Evolutionary conservation across 92 coral and sea anemone species (phyloP).

Genomic region (Parazoanthus darwini): DNA sequence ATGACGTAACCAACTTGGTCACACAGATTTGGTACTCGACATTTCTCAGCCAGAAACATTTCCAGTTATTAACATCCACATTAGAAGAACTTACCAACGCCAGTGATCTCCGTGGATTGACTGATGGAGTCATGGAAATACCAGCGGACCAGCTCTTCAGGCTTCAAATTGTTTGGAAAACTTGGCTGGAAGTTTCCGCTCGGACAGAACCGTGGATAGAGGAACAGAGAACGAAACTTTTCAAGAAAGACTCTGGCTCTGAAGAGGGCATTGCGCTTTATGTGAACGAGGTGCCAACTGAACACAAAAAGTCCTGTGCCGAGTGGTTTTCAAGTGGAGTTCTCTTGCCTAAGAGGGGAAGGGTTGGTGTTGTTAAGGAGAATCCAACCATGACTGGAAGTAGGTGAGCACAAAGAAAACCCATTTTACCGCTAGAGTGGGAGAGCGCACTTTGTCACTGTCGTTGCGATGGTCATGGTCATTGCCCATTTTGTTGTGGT

Average conservation of each 20-base stretch:
- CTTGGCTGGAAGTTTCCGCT: too few species aligned
- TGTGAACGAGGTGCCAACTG: constrained; percentile 11
- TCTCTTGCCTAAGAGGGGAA: not conserved
- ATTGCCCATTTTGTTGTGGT: too few species aligned
- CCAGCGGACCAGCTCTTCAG: not conserved
- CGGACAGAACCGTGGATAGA: too few species aligned
- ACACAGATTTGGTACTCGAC: constrained; percentile 64
- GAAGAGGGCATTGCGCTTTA: constrained; percentile 2
- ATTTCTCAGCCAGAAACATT: too few species aligned
- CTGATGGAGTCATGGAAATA: constrained; percentile 56
- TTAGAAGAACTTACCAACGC: constrained; percentile 49
- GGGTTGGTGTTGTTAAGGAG: constrained; percentile 20
- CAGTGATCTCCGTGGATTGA: constrained; percentile 53
- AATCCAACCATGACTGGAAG: constrained; percentile 12
- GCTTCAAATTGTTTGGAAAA: too few species aligned
- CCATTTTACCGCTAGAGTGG: too few species aligned
- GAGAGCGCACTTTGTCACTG: too few species aligned
- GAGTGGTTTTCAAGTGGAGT: constrained; percentile 33
- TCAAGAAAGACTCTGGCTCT: not conserved
- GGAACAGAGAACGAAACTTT: too few species aligned
- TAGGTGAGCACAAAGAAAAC: not conserved
- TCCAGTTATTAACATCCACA: constrained; percentile 35
- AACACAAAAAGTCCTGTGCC: constrained; percentile 8
- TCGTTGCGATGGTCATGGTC: not conserved
- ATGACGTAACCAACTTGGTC: constrained; percentile 52